phyloP scores from a whole-genome alignment of 2,888 invertebrate genomes.

The Drosophila vallismaia region DNA sequence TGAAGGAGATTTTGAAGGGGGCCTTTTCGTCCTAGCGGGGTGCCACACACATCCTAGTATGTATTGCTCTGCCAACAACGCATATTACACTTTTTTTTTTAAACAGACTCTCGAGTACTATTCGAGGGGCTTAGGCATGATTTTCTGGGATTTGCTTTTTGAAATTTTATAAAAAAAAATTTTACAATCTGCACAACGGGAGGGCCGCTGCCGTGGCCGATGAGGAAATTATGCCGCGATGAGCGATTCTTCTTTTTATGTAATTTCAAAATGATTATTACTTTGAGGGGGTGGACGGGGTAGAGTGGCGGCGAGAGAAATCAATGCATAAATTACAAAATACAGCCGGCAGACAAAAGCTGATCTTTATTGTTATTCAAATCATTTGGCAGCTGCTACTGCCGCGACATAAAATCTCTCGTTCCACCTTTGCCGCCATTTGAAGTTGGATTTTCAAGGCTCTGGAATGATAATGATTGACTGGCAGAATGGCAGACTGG shows the following conservation, averaged over 20 bases:
- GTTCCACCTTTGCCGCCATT: conserved; percentile 15
- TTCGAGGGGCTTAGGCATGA: conserved; percentile 67
- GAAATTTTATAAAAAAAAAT: conserved; percentile 46
- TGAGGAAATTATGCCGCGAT: conserved; percentile 65
- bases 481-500: conserved; percentile 25
- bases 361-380: conserved; percentile 82
- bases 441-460: conserved; percentile 35
- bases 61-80: conserved; percentile 50
- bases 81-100: conserved; percentile 69
- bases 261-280: conserved; percentile 77
- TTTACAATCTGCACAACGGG: conserved; percentile 69
- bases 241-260: conserved; percentile 40
- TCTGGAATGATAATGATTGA: conserved; percentile 72
- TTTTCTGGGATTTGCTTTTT: conserved; percentile 61
- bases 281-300: conserved; percentile 23
- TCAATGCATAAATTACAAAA: conserved; percentile 78
- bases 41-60: conserved; percentile 29
- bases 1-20: conserved; percentile 50
- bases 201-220: conserved; percentile 32
- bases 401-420: conserved; percentile 9
- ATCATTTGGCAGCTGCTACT: conserved; percentile 66
- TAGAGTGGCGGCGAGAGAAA: conserved; percentile 35
- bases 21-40: conserved; percentile 35
- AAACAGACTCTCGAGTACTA: conserved; percentile 77
- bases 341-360: conserved; percentile 51